Base-by-base conservation (phyloP, 2,888 invertebrate genomes). In the Nomada fucata region DNA sequence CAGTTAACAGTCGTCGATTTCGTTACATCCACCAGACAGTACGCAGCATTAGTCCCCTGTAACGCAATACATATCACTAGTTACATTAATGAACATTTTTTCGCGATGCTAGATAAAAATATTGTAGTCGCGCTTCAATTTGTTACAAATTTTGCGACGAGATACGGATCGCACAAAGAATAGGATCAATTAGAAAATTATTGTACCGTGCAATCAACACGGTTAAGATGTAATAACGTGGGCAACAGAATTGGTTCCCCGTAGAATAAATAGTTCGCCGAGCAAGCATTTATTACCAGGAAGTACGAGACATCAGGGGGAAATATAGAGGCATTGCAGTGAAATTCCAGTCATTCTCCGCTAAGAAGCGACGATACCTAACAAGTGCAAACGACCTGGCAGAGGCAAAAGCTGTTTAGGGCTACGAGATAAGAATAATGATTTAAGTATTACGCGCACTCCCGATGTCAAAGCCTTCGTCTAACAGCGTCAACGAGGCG, bases 371-470 rank as follows among this genome's bases (percentile, higher is more conserved):
- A 26, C 70, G 57, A 63, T 26, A 47, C 13, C 20, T 69, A 42
- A 70, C 47, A 63, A 42, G 52, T 53, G n/a, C 47, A 42, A 79
- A 80, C 50, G 29, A 47, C 2, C 23, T 52, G 20, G 1, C 3
- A 20, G 42, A 70, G 20, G 23, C 29, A 61, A 67, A 77, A 20
- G 10, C 11, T 36, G 42, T 26, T 11, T 23, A 7, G 11, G 47
- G 13, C 9, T 42, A 4, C 11, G 4, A 72, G 42, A n/a, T 60
- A 52, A 53, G 64, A 68, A 23, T 70, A 23, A 53, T 72, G 83
- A 78, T 79, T 83, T 52, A 86, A 80, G 26, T 52, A 78, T 63
- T 60, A 5, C 60, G 15, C 0, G 36, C 36, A 36, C 7, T 36
- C 36, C 36, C 36, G 36, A 23, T 55, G 53, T 69, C 55, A 69